phyloP scores from a whole-genome alignment of 2,797 vertebrate genomes.

The Tympanoctomys barrerae region DNA sequence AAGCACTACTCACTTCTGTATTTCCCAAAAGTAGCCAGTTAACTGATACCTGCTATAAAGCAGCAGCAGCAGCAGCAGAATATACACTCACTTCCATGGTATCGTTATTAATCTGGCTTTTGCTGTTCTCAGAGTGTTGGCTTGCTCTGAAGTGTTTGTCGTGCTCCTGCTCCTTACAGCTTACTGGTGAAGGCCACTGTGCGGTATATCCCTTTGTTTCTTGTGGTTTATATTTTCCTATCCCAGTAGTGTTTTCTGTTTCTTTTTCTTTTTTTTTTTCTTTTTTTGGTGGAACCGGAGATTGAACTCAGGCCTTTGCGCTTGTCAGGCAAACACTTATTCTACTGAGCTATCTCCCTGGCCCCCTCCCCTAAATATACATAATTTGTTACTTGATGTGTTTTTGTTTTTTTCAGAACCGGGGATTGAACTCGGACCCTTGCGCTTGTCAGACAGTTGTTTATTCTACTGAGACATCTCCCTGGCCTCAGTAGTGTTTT shows the following conservation, averaged over 20 bases:
- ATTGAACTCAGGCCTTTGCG: too few relatives aligned
- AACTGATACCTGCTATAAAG: not conserved
- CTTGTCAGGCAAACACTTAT: too few relatives aligned
- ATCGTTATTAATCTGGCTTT: not conserved
- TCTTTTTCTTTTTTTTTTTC: too few relatives aligned
- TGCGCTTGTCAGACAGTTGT: too few relatives aligned
- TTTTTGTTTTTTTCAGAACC: too few relatives aligned
- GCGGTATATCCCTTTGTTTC: not conserved
- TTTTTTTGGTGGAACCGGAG: too few relatives aligned
- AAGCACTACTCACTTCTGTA: not conserved
- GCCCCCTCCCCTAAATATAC: too few relatives aligned
- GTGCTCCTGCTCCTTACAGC: not conserved
- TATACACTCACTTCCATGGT: not conserved
- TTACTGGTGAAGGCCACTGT: conserved; percentile 19
- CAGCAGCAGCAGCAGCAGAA: not conserved
- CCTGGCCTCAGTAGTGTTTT: too few relatives aligned
- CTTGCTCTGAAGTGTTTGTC: not conserved
- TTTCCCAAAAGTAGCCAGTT: not conserved
- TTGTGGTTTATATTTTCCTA: not conserved
- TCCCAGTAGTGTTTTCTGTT: not conserved
- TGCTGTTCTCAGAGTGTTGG: not conserved
- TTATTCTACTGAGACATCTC: too few relatives aligned
- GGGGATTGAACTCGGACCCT: too few relatives aligned
- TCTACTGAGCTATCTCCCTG: too few relatives aligned
- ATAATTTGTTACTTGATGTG: too few relatives aligned